Conservation (phyloP, 1,140 invertebrate species). For the Tetramorium alpestre region DNA sequence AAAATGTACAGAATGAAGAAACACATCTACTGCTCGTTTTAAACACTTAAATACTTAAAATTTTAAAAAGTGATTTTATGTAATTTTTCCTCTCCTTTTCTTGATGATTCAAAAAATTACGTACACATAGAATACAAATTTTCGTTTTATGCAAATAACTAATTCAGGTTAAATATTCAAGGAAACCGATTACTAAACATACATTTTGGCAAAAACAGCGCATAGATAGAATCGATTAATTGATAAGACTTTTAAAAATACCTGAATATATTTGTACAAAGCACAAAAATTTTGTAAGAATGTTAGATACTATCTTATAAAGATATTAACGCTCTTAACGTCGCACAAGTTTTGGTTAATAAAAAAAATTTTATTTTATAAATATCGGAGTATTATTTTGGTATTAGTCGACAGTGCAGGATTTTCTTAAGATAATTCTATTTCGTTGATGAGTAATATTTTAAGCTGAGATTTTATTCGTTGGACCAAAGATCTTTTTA, state of each 20-base stretch:
- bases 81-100: neutral
- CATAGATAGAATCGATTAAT: constrained; percentile 34
- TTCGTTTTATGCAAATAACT: constrained; percentile 31
- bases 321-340: neutral
- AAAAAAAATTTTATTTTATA: neutral
- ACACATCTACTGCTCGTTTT: neutral
- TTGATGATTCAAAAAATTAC: neutral
- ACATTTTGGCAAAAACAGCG: constrained; percentile 5
- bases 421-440: neutral
- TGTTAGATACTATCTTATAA: neutral
- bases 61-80: neutral
- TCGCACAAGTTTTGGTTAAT: neutral
- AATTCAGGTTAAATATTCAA: constrained; percentile 34
- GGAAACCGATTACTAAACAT: constrained; percentile 27
- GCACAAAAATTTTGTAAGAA: neutral
- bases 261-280: neutral
- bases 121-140: constrained; percentile 5
- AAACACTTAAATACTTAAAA: neutral
- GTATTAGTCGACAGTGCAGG: neutral
- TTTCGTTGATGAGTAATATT: neutral
- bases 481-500: constrained; percentile 21
- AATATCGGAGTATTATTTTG: neutral
- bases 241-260: constrained; percentile 23
- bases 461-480: constrained; percentile 12
- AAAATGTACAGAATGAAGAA: neutral